phyloP scores from a whole-genome alignment of 1,140 invertebrate genomes.

The Drosophila lini region DNA sequence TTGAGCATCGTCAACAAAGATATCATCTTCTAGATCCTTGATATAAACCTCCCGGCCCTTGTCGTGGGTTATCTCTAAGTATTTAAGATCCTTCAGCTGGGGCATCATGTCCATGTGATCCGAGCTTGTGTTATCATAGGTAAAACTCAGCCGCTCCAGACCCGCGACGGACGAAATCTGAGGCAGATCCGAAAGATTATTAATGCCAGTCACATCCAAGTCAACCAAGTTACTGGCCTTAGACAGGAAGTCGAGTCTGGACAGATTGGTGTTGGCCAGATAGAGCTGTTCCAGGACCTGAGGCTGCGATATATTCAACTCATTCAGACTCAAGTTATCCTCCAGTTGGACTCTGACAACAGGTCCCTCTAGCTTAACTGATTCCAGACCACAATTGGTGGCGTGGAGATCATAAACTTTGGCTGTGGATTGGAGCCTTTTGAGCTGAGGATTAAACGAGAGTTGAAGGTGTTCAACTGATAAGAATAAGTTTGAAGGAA shows the following conservation, averaged over 20 bases:
- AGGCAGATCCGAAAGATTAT: constrained; percentile 36
- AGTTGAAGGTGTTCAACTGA: constrained; percentile 33
- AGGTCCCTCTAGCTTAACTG: constrained; percentile 18
- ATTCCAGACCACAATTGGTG: constrained; percentile 30
- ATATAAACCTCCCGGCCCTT: constrained; percentile 50
- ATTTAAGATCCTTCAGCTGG: constrained; percentile 42
- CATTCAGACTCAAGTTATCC: constrained; percentile 43
- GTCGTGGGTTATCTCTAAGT: constrained; percentile 46
- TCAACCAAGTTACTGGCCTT: constrained; percentile 54
- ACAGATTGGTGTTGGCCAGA: constrained; percentile 44
- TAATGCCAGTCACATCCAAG: constrained; percentile 56
- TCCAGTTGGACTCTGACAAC: constrained; percentile 34
- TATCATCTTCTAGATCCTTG: constrained; percentile 50
- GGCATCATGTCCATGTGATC: constrained; percentile 42
- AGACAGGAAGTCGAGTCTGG: constrained; percentile 46
- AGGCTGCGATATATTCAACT: constrained; percentile 33
- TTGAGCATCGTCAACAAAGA: constrained; percentile 30
- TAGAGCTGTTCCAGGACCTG: constrained; percentile 45
- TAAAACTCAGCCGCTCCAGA: constrained; percentile 55
- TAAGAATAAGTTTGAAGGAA: constrained; percentile 29
- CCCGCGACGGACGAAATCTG: constrained; percentile 28
- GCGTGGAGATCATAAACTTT: constrained; percentile 37
- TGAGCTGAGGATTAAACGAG: constrained; percentile 44
- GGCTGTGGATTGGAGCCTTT: constrained; percentile 23
- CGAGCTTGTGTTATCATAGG: constrained; percentile 30